These are phyloP conservation scores for Tringa solitaria DNA, from an alignment of 2,113 vertebrate species.

Conservation along the genomic window DNA sequence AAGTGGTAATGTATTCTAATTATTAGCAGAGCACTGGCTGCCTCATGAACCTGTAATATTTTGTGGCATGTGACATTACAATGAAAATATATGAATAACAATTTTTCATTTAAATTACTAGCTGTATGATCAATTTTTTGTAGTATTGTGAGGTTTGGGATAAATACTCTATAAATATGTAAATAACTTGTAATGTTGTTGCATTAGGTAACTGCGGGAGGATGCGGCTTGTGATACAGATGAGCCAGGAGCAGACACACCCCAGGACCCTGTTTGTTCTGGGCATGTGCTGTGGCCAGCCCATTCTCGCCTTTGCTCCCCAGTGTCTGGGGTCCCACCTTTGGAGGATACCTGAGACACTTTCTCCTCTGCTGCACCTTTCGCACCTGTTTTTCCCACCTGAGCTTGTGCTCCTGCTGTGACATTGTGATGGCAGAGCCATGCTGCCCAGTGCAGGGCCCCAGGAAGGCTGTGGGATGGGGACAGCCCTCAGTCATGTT, in stretches of 20 bases:
- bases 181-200: conserved; percentile 3
- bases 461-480: background rate
- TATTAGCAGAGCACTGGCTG: conserved; percentile 20
- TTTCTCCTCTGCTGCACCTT: background rate
- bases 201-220: background rate
- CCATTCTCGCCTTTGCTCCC: background rate
- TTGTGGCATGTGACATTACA: conserved; percentile 45
- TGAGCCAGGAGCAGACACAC: background rate
- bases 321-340: background rate
- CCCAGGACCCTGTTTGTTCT: background rate
- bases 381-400: background rate
- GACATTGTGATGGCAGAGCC: background rate
- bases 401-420: background rate
- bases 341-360: background rate
- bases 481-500: background rate
- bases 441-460: background rate
- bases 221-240: background rate
- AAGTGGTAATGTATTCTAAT: conserved; percentile 50
- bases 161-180: conserved; percentile 52
- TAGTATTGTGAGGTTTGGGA: conserved; percentile 2
- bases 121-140: background rate
- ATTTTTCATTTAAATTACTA: conserved; percentile 43
- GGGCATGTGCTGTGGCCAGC: background rate
- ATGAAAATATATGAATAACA: conserved; percentile 28
- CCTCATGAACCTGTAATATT: background rate